phyloP scores from a whole-genome alignment of 2,113 vertebrate species.

The Chascanopsetta lugubris region DNA sequence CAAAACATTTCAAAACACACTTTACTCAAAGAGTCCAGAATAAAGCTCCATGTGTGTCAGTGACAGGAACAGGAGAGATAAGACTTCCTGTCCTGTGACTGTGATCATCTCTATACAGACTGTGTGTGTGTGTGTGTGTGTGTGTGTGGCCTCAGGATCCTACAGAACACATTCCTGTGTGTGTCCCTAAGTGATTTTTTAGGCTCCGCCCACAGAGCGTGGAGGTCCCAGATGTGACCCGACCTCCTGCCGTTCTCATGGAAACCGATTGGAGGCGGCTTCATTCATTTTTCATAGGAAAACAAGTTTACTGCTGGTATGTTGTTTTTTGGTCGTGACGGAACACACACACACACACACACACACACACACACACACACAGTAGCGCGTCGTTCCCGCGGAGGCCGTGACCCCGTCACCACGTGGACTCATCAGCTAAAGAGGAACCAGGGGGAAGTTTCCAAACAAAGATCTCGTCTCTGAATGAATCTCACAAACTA shows the following conservation, averaged over 20 bases:
- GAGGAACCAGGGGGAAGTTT: conserved; percentile 28
- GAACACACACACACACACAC: neutral
- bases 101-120: neutral
- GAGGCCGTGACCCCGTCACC: conserved; percentile 21
- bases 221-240: conserved; percentile 20
- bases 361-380: neutral
- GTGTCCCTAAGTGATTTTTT: conserved; percentile 32
- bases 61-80: neutral
- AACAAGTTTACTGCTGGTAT: conserved; percentile 57
- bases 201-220: conserved; percentile 10
- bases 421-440: conserved; percentile 40
- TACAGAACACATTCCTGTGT: conserved; percentile 23
- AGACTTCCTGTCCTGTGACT: conserved; percentile 32
- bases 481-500: no score
- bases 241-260: neutral
- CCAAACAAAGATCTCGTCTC: no score
- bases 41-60: neutral
- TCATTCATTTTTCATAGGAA: conserved; percentile 47
- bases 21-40: neutral
- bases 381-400: neutral
- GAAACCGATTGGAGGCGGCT: conserved; percentile 39
- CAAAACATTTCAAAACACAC: neutral
- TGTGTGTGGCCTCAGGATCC: neutral
- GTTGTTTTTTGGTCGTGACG: conserved; percentile 54
- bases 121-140: conserved; percentile 19